Evolutionary conservation across 2,888 invertebrate species (phyloP).

Genomic region (Melanargia galathea): DNA sequence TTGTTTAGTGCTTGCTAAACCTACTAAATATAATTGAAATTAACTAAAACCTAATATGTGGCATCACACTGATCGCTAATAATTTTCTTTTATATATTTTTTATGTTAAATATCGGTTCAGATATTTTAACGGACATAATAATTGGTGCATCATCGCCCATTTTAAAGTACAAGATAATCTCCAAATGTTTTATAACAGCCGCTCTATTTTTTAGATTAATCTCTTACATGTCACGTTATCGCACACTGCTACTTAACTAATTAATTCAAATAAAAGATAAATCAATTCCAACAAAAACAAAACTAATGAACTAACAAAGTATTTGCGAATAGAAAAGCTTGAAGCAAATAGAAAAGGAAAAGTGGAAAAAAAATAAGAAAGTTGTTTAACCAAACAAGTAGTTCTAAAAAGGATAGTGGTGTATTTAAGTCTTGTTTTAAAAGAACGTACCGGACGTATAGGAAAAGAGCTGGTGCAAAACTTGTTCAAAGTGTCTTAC

Average conservation of each 20-base stretch:
- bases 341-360: constrained; percentile 17
- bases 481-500: neutral
- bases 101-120: no score
- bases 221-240: neutral
- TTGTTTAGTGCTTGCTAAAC: no score
- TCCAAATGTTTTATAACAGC: neutral
- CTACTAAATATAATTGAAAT: no score
- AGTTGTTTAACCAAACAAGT: constrained; percentile 42
- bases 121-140: no score
- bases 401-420: constrained; percentile 51
- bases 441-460: constrained; percentile 39
- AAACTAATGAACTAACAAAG: constrained; percentile 4
- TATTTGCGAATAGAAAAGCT: constrained; percentile 15
- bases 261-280: constrained; percentile 19
- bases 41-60: no score
- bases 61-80: no score
- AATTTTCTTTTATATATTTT: no score
- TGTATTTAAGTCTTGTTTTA: constrained; percentile 45
- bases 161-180: neutral
- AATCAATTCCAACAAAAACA: neutral
- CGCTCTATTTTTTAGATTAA: neutral
- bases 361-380: constrained; percentile 40
- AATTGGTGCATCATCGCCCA: neutral
- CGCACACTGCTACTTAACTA: constrained; percentile 5
- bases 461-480: constrained; percentile 7